Evolutionary conservation across 1,140 invertebrate genomes (phyloP), one percentile per base, ranked within the genome.

Genomic region (Euura saliciscinereae): DNA sequence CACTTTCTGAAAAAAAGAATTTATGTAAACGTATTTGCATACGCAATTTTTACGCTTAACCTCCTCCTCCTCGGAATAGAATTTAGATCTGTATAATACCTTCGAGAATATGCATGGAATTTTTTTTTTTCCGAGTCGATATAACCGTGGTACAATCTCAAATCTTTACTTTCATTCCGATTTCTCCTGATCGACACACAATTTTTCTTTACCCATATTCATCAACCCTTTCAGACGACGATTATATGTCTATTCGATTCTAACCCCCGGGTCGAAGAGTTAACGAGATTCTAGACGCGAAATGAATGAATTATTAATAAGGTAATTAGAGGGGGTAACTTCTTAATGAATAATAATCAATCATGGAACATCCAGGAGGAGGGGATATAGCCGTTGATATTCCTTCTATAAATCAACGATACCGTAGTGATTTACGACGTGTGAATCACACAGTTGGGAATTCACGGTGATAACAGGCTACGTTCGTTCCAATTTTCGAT

Each of bases 31-130:
- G 76, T 76, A 82, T 59, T 80, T 78, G 80, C 82, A 82, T 81
- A 81, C 77, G 77, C 78, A 83, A 83, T 83, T 83, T 82, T 81
- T 77, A 77, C 76, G 82, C 76, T 82, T 80, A 83, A 82, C 80
- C 80, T 82, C 79, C 75, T 77, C 80, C 80, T 82, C 78, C 75
- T 77, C 78, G 81, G 80, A 83, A 82, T 76, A 75, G 78, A 77
- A 83, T 83, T 83, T 76, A 43, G 28, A 11, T 10, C 42, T 13
- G 13, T 64, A 44, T 71, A 65, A 64, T 64, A 43, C 51, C n/a
- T 43, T 43, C 45, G 69, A 44, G 69, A 71, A 71, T 71, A 71
- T 71, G 51, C 69, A 71, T 71, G 69, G 65, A 46, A 59, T 44
- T n/a, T 43, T 10, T 71, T 2, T 71, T 66, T 44, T 43, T 70